Conservation (phyloP, 1,140 invertebrate species). For the Drosophila baimaii region DNA sequence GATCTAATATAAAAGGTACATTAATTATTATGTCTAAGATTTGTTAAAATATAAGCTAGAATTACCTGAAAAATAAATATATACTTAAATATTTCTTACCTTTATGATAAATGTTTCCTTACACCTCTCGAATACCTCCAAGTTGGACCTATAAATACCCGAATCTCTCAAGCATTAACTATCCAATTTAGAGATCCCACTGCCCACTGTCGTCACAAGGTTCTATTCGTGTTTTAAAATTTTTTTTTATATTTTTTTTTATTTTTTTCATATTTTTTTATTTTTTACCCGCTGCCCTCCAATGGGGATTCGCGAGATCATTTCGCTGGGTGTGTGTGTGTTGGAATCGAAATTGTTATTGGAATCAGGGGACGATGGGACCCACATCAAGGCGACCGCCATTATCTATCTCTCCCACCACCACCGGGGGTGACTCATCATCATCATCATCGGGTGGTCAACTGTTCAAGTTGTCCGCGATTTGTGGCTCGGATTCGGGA, state of each 20-base stretch:
- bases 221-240: slow-evolving; percentile 6
- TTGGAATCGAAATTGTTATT: slow-evolving; percentile 25
- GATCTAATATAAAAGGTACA: too few relatives aligned
- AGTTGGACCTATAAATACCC: slow-evolving; percentile 6
- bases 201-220: slow-evolving; percentile 22
- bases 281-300: slow-evolving; percentile 1
- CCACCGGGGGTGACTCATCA: slow-evolving; percentile 2
- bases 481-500: slow-evolving; percentile 6
- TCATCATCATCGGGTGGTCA: slow-evolving; percentile 32
- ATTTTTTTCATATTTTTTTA: slow-evolving; percentile 1
- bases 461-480: slow-evolving; percentile 24
- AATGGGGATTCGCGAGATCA: slow-evolving; percentile 31
- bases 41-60: too few relatives aligned
- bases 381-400: slow-evolving; percentile 74
- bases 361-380: slow-evolving; percentile 39
- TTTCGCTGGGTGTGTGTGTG: slow-evolving; percentile 49
- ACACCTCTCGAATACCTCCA: neutral
- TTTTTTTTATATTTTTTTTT: neutral
- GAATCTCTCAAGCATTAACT: slow-evolving; percentile 8
- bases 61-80: neutral
- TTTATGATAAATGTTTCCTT: neutral
- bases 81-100: neutral
- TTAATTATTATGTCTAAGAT: too few relatives aligned
- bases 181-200: slow-evolving; percentile 17
- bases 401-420: slow-evolving; percentile 31